Evolutionary conservation across 1,140 invertebrate species (phyloP).

Genomic region (Conopomorpha cramerella): DNA sequence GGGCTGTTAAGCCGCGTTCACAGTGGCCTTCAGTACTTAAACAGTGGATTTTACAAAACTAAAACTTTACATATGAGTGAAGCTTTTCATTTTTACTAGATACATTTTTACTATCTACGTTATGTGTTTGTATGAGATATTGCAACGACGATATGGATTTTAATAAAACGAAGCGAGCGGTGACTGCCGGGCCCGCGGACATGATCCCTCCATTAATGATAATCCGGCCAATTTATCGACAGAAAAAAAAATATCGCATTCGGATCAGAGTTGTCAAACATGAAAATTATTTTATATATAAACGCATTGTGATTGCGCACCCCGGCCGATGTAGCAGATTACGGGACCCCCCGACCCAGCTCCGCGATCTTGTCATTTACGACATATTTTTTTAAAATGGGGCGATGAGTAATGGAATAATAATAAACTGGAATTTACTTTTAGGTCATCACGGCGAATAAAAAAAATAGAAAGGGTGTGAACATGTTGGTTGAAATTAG

Average conservation of each 20-base stretch:
- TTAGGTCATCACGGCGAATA: constrained; percentile 53
- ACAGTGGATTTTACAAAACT: too few relatives aligned
- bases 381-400: constrained; percentile 59
- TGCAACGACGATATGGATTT: constrained; percentile 37
- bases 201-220: constrained; percentile 60
- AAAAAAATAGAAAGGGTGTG: constrained; percentile 53
- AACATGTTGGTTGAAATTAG: constrained; percentile 43
- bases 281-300: constrained; percentile 61
- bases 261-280: constrained; percentile 54
- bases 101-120: too few relatives aligned
- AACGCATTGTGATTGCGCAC: too few relatives aligned
- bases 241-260: constrained; percentile 52
- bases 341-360: constrained; percentile 28
- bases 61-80: too few relatives aligned
- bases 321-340: constrained; percentile 45
- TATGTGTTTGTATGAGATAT: too few relatives aligned
- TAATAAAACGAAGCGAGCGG: constrained; percentile 57
- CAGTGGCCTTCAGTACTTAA: too few relatives aligned
- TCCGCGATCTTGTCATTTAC: constrained; percentile 26
- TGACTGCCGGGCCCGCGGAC: constrained; percentile 50
- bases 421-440: constrained; percentile 59
- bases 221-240: constrained; percentile 56
- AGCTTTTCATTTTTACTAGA: too few relatives aligned
- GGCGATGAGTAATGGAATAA: constrained; percentile 55
- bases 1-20: constrained; percentile 16